Conservation (phyloP, 2,113 vertebrate genomes). For the Talpa occidentalis region DNA sequence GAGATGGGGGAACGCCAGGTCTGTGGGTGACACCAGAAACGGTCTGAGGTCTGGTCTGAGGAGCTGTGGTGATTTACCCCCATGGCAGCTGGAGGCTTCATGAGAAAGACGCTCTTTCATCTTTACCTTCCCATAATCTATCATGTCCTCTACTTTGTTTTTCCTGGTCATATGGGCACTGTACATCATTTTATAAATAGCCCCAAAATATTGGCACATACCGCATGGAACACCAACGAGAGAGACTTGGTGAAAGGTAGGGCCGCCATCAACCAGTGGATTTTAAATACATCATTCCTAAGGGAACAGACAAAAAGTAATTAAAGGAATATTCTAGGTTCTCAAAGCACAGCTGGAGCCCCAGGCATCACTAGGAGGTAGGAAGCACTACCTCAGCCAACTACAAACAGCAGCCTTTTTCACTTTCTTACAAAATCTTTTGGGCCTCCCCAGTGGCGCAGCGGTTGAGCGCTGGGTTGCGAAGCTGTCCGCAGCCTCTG, state of each 20-base stretch:
- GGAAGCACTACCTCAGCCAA: neutral
- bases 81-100: neutral
- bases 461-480: no score
- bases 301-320: neutral
- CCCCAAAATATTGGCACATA: slow-evolving; percentile 74
- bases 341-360: neutral
- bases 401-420: neutral
- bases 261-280: slow-evolving; percentile 94
- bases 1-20: neutral
- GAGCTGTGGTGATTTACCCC: no score
- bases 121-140: neutral
- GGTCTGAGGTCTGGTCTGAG: fast-evolving
- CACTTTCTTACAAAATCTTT: neutral
- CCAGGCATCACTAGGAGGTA: neutral
- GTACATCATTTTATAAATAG: neutral
- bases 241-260: slow-evolving; percentile 94
- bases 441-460: no score
- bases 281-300: slow-evolving; percentile 93
- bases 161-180: neutral
- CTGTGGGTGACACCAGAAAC: no score
- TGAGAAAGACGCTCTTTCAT: neutral
- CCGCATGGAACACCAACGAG: slow-evolving; percentile 92
- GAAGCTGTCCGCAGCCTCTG: no score
- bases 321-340: neutral
- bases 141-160: neutral